phyloP scores from a whole-genome alignment of 1,140 invertebrate species.

The Hyposmocoma kahamanoa region DNA sequence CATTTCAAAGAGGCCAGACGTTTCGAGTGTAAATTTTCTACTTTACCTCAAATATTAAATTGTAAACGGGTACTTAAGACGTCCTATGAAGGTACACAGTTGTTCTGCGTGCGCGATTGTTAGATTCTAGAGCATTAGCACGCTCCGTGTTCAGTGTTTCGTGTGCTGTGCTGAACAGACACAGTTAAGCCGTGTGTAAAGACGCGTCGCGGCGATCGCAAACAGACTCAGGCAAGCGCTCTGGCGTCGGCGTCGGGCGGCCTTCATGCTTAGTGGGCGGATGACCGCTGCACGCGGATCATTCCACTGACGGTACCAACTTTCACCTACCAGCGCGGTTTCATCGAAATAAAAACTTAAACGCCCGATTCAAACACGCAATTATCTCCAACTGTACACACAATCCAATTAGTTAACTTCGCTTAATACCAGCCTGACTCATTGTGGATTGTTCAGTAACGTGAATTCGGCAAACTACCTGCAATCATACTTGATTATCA shows the following conservation, averaged over 20 bases:
- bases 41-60: too few relatives aligned
- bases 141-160: background rate
- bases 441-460: background rate
- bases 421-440: background rate
- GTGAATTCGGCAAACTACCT: background rate
- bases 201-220: too few relatives aligned
- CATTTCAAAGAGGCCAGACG: too few relatives aligned
- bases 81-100: background rate
- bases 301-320: slow-evolving; percentile 15
- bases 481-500: slow-evolving; percentile 5
- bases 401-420: background rate
- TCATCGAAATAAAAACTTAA: slow-evolving; percentile 26
- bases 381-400: slow-evolving; percentile 3
- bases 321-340: slow-evolving; percentile 32
- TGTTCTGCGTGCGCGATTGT: background rate
- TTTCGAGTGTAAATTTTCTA: too few relatives aligned
- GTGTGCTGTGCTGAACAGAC: too few relatives aligned
- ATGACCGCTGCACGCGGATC: slow-evolving; percentile 29
- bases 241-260: slow-evolving; percentile 9
- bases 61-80: background rate
- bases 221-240: too few relatives aligned
- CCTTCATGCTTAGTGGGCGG: slow-evolving; percentile 45
- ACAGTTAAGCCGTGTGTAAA: too few relatives aligned
- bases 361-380: background rate
- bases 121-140: background rate